Evolutionary conservation across 2,888 invertebrate genomes (phyloP), one percentile per base, ranked within the genome.

Genomic region (Invenusta paracnida): DNA sequence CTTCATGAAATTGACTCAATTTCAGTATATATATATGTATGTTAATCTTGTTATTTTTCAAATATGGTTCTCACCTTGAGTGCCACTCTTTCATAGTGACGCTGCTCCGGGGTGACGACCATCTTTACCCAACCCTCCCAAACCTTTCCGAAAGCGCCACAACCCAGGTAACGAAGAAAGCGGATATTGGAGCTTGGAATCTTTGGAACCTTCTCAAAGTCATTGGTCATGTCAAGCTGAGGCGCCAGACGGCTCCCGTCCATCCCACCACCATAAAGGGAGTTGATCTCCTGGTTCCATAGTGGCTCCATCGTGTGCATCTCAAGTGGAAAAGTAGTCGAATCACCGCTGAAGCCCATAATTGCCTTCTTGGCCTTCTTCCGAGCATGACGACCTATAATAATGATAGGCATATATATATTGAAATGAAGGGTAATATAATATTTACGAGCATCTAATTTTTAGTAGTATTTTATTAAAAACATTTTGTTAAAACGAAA

Each of bases 131-230:
- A 30, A 28, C 85, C 85, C 31, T 85, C 83, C 84, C 84, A 85
- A 11, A 85, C 85, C 82, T 85, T 27, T 25, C 85, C 85, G 83
- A 85, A 85, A 17, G 85, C 85, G 2, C 85, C 85, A 29, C 29
- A 28, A 13, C 85, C 85, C 1, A 85, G 67, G 1, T 67, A 28
- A 31, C 73, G 30, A 23, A 67, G 23, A 25, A 67, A 84, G 17
- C 28, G 67, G 5, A 84, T 5, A 29, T 67, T 67, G 67, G 48
- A 48, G 79, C 28, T 31, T 0, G 67, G 84, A 17, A 84, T 84
- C 67, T 31, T 28, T 27, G 84, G 31, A 73, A 84, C 29, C 23
- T 84, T 73, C 2, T 84, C 48, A n/a, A n/a, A n/a, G n/a, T n/a
- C n/a, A n/a, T n/a, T n/a, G 11, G 28, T 67, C 13, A 30, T 82